A percentile compares a stretch with the other conserved stretches of the same genome.
Conservation (phyloP, 1,140 invertebrate genomes). For the Aradophagus sp. region DNA sequence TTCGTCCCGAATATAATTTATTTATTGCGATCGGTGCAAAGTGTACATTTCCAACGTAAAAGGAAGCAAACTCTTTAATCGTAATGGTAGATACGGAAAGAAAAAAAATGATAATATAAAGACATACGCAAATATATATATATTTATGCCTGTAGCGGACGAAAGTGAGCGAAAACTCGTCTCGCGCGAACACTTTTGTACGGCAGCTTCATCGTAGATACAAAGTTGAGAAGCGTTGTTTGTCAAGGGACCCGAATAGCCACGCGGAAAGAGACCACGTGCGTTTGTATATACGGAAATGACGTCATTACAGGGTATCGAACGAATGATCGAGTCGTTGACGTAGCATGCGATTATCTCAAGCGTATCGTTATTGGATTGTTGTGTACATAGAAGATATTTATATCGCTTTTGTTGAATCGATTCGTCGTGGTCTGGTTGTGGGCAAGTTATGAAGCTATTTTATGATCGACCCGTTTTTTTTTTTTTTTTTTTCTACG, state of each 20-base stretch:
- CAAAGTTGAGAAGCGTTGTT: slow-evolving; percentile 31
- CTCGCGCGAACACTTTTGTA: slow-evolving; percentile 38
- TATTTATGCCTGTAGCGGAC: slow-evolving; percentile 34
- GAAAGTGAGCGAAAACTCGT: slow-evolving; percentile 22
- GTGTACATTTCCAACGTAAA: slow-evolving; percentile 63
- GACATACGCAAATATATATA: slow-evolving; percentile 62
- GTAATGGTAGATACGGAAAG: slow-evolving; percentile 28
- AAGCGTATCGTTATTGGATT: slow-evolving; percentile 29
- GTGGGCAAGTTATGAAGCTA: slow-evolving; percentile 7
- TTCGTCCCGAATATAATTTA: slow-evolving; percentile 69
- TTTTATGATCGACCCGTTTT: too few relatives aligned
- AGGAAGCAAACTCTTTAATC: slow-evolving; percentile 12
- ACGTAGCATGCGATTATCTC: slow-evolving; percentile 12
- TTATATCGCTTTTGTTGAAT: slow-evolving; percentile 33
- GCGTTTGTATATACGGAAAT: slow-evolving; percentile 23
- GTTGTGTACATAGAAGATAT: slow-evolving; percentile 39
- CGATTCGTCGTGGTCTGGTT: slow-evolving; percentile 6
- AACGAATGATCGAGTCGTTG: slow-evolving; percentile 14
- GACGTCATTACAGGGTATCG: slow-evolving; percentile 38
- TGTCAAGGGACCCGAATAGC: slow-evolving; percentile 45
- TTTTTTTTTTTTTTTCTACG: too few relatives aligned
- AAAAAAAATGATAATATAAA: slow-evolving; percentile 54
- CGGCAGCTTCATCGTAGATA: slow-evolving; percentile 35
- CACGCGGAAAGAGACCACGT: slow-evolving; percentile 1
- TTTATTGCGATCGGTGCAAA: slow-evolving; percentile 67